phyloP scores from a whole-genome alignment of 2,797 vertebrate species.

The Pempheris klunzingeri region DNA sequence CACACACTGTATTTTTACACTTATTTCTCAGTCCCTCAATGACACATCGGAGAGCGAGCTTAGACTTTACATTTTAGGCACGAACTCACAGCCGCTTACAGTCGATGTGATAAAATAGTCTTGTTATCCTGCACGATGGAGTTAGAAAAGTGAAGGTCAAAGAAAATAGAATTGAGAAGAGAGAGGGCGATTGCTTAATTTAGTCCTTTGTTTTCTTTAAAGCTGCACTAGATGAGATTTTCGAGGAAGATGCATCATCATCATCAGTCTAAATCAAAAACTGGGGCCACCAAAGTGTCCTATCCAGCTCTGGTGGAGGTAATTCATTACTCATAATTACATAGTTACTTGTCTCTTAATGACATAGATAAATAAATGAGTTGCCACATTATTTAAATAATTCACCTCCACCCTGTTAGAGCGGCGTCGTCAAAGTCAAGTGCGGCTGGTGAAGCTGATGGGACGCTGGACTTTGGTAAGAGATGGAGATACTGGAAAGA shows the following conservation, averaged over 20 bases:
- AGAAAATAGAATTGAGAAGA: slow-evolving; percentile 24
- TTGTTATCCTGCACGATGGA: not conserved
- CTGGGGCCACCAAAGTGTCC: not conserved
- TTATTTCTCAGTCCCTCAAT: slow-evolving; percentile 3
- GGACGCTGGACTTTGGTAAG: too few species aligned
- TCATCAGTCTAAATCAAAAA: not conserved
- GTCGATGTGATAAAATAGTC: slow-evolving; percentile 15
- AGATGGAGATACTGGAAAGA: not conserved
- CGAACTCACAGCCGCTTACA: not conserved
- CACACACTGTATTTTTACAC: not conserved
- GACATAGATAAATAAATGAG: not conserved
- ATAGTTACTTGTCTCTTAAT: too few species aligned
- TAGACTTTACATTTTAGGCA: slow-evolving; percentile 21
- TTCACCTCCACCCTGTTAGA: too few species aligned
- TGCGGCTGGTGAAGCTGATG: too few species aligned
- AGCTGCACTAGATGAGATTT: not conserved
- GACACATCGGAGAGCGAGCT: not conserved
- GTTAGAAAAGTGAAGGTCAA: slow-evolving; percentile 29
- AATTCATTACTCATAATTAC: not conserved
- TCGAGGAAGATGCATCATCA: not conserved
- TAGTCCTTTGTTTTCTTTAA: slow-evolving; percentile 4
- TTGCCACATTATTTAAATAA: too few species aligned
- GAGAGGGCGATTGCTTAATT: not conserved
- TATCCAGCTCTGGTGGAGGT: not conserved
- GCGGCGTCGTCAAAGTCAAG: too few species aligned